Evolutionary conservation across 2,888 invertebrate species (phyloP).

Genomic region (Hymenopus coronatus): DNA sequence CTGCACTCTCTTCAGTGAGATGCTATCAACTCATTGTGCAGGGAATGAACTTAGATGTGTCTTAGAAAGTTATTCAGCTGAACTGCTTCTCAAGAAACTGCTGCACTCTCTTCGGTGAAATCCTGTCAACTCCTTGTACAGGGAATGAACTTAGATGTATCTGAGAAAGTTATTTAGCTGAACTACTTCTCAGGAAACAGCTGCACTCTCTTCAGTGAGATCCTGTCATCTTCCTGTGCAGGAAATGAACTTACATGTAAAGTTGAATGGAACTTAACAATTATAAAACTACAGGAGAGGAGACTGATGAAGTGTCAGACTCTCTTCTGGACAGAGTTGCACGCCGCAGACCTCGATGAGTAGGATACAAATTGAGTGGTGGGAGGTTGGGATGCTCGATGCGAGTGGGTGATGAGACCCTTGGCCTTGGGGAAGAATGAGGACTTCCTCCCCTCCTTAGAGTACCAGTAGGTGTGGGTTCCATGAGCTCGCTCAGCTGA

Average conservation of each 20-base stretch:
- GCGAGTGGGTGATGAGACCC: conserved; percentile 75
- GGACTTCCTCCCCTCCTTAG: conserved; percentile 23
- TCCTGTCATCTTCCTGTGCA: neutral
- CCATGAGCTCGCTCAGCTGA: conserved; percentile 29
- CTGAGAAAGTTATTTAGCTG: too few species aligned
- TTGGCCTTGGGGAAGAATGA: conserved; percentile 53
- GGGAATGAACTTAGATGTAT: too few species aligned
- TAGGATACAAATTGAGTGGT: conserved; percentile 66
- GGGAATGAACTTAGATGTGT: too few species aligned
- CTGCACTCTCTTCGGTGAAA: too few species aligned
- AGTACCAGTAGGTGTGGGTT: conserved; percentile 47
- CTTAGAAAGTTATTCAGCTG: too few species aligned
- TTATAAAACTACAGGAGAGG: conserved; percentile 16
- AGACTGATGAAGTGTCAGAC: conserved; percentile 20
- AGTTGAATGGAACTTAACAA: neutral
- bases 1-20: too few species aligned
- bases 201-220: too few species aligned
- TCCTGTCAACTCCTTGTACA: too few species aligned
- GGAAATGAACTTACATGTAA: neutral
- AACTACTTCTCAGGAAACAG: too few species aligned
- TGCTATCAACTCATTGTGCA: too few species aligned
- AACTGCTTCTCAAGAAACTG: too few species aligned
- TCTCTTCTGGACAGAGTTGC: conserved; percentile 36
- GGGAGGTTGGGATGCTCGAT: conserved; percentile 81
- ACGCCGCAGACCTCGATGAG: conserved; percentile 45